Conservation (phyloP, 2,797 vertebrate genomes). For the Danio tinwini region DNA sequence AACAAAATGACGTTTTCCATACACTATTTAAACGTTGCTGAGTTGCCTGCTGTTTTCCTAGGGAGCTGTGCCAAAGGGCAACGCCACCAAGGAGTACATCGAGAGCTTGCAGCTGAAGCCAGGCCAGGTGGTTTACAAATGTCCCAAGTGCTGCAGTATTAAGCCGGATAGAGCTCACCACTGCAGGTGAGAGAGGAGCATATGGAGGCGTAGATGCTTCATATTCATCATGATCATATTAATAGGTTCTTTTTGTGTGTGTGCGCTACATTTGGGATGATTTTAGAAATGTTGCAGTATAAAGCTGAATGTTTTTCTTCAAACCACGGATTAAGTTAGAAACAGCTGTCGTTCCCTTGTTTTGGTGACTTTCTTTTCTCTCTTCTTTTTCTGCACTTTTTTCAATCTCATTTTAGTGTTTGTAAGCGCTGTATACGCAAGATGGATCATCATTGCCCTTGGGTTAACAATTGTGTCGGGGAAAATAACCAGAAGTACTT, state of each 20-base stretch:
- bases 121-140: slow-evolving; percentile 98
- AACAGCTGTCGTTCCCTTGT: background rate
- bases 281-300: background rate
- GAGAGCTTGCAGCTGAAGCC: slow-evolving; percentile 98
- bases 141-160: slow-evolving; percentile 98
- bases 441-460: slow-evolving; percentile 99
- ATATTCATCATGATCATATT: background rate
- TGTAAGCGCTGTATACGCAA: slow-evolving; percentile 98
- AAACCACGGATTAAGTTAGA: background rate
- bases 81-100: slow-evolving; percentile 98
- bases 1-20: background rate
- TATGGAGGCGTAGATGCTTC: background rate
- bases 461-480: slow-evolving; percentile 99
- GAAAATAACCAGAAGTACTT: slow-evolving; percentile 99
- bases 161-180: slow-evolving; percentile 98
- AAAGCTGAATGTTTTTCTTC: background rate
- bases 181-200: slow-evolving; percentile 86
- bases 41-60: slow-evolving; percentile 62
- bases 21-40: slow-evolving; percentile 13
- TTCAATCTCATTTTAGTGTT: slow-evolving; percentile 77
- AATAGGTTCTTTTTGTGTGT: background rate
- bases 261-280: background rate
- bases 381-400: background rate
- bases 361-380: background rate
- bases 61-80: slow-evolving; percentile 98